phyloP scores from a whole-genome alignment of 1,140 invertebrate species.

The Rhopalosiphum maidis region DNA sequence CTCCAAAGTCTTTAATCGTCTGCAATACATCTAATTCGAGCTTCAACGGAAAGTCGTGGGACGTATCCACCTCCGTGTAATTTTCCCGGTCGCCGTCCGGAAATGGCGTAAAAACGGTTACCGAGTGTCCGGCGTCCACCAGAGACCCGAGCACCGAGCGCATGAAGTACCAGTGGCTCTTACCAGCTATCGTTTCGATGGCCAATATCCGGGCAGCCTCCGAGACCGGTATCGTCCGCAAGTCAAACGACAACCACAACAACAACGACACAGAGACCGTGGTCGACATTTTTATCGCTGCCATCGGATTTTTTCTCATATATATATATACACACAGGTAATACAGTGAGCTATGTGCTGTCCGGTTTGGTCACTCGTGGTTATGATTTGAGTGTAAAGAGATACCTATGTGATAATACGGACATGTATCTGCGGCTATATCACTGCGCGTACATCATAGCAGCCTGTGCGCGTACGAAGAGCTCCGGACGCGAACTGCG shows the following conservation, averaged over 20 bases:
- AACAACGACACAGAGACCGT: not conserved
- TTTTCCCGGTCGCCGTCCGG: not conserved
- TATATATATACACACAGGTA: not conserved
- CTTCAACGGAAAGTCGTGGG: not conserved
- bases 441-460: not conserved
- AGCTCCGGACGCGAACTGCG: not conserved
- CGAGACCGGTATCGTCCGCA: not conserved
- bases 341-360: no score
- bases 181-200: slow-evolving; percentile 60
- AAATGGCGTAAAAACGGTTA: slow-evolving; percentile 37
- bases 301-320: not conserved
- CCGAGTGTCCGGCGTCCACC: slow-evolving; percentile 34
- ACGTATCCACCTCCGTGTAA: slow-evolving; percentile 22
- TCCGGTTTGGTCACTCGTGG: not conserved
- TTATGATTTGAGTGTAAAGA: not conserved
- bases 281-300: not conserved
- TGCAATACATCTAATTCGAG: not conserved
- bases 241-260: not conserved
- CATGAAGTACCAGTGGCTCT: slow-evolving; percentile 63
- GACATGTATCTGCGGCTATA: not conserved
- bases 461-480: not conserved
- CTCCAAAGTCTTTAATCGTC: no score
- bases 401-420: not conserved
- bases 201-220: slow-evolving; percentile 58
- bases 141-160: slow-evolving; percentile 60